These are phyloP conservation scores for Sinocyclocheilus grahami DNA, from an alignment of 2,113 vertebrate genomes.

Conservation along the genomic window DNA sequence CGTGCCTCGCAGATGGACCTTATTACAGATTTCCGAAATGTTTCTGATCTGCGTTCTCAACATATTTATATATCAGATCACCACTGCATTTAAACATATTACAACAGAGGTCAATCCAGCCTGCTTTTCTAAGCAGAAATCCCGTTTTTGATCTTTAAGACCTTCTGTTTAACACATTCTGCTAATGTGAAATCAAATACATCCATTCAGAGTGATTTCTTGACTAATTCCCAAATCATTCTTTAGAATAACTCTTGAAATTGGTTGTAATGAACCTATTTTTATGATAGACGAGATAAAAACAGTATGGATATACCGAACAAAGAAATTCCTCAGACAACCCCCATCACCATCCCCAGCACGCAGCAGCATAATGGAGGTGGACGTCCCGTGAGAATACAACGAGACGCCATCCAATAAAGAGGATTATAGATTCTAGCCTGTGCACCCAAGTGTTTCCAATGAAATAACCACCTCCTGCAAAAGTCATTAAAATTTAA, in stretches of 20 bases:
- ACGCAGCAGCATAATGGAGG: slow-evolving; percentile 47
- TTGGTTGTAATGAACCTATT: neutral
- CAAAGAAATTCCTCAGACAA: slow-evolving; percentile 36
- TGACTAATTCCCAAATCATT: neutral
- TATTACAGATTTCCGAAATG: slow-evolving; percentile 38
- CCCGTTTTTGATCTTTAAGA: neutral
- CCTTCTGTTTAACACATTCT: neutral
- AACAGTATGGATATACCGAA: neutral
- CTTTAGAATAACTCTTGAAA: neutral
- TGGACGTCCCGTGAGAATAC: slow-evolving; percentile 66
- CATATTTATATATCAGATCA: slow-evolving; percentile 51
- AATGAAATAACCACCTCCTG: slow-evolving; percentile 80
- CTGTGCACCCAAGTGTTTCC: slow-evolving; percentile 76
- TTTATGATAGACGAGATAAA: neutral
- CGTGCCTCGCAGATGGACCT: slow-evolving; percentile 33
- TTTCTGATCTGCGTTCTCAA: slow-evolving; percentile 37
- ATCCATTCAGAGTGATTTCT: neutral
- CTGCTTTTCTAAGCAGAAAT: slow-evolving; percentile 10
- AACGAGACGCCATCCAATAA: slow-evolving; percentile 70
- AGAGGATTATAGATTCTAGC: slow-evolving; percentile 78
- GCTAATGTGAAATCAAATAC: neutral
- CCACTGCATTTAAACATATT: slow-evolving; percentile 42
- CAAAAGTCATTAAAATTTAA: slow-evolving; percentile 82
- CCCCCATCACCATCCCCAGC: slow-evolving; percentile 44
- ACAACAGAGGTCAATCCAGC: neutral